Evolutionary conservation across 2,113 vertebrate genomes (phyloP).

Genomic region (Platichthys stellatus): DNA sequence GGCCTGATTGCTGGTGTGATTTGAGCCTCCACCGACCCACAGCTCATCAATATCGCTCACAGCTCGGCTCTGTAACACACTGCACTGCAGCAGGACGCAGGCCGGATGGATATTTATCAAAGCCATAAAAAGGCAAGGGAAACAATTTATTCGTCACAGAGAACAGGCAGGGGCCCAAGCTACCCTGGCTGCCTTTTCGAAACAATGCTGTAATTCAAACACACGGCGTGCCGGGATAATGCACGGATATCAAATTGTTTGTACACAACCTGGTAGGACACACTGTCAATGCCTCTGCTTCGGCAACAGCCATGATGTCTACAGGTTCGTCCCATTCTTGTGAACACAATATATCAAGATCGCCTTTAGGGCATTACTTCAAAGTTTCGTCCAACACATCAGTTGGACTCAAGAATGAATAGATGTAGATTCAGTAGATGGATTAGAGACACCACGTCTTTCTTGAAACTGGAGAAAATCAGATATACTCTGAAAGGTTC

Average conservation of each 20-base stretch:
- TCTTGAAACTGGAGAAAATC: too few species aligned
- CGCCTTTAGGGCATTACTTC: too few species aligned
- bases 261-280: slow-evolving; percentile 3
- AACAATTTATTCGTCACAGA: slow-evolving; percentile 39
- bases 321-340: too few species aligned
- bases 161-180: slow-evolving; percentile 19
- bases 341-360: too few species aligned
- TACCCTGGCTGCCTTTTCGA: slow-evolving; percentile 1
- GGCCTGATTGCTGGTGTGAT: slow-evolving; percentile 69
- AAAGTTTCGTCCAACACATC: not conserved
- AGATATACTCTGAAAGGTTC: too few species aligned
- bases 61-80: slow-evolving; percentile 31
- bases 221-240: not conserved
- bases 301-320: too few species aligned
- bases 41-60: slow-evolving; percentile 63
- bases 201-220: slow-evolving; percentile 34
- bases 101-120: slow-evolving; percentile 60
- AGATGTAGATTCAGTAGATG: not conserved
- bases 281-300: too few species aligned
- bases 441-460: too few species aligned
- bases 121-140: slow-evolving; percentile 36
- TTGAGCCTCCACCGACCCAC: slow-evolving; percentile 58
- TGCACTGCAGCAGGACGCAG: slow-evolving; percentile 46
- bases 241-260: not conserved
- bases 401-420: not conserved